phyloP scores from a whole-genome alignment of 2,797 vertebrate genomes.

The Cetoscarus ocellatus region DNA sequence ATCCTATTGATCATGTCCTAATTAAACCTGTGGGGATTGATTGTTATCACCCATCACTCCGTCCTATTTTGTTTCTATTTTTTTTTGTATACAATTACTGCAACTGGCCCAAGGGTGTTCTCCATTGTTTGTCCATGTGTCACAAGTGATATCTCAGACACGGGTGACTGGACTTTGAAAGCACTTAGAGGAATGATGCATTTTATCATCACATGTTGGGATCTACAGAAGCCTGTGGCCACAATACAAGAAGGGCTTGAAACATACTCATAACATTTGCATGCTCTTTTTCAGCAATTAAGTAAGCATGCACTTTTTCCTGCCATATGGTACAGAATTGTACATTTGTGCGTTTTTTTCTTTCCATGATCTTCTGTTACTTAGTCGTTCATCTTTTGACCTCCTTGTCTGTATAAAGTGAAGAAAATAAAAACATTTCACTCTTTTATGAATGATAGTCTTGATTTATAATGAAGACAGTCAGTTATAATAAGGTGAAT shows the following conservation, averaged over 20 bases:
- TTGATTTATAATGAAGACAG: too few relatives aligned
- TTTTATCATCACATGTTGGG: conserved; percentile 56
- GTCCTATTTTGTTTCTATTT: conserved; percentile 35
- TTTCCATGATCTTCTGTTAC: not conserved
- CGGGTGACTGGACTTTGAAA: conserved; percentile 58
- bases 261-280: conserved; percentile 27
- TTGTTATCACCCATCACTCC: conserved; percentile 2
- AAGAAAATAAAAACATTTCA: too few relatives aligned
- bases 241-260: conserved; percentile 22
- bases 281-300: conserved; percentile 54
- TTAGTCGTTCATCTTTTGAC: too few relatives aligned
- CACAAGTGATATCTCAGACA: conserved; percentile 66
- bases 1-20: conserved; percentile 19
- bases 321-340: not conserved
- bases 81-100: conserved; percentile 40
- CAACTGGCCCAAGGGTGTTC: conserved; percentile 40
- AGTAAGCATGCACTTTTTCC: not conserved
- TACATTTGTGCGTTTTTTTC: too few relatives aligned
- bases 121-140: conserved; percentile 66
- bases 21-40: conserved; percentile 18
- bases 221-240: conserved; percentile 47
- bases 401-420: too few relatives aligned
- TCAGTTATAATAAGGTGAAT: too few relatives aligned
- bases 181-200: conserved; percentile 57
- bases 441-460: too few relatives aligned